Evolutionary conservation across 1,140 invertebrate species (phyloP), one percentile per base, ranked within the genome.

Genomic region (Musca domestica): DNA sequence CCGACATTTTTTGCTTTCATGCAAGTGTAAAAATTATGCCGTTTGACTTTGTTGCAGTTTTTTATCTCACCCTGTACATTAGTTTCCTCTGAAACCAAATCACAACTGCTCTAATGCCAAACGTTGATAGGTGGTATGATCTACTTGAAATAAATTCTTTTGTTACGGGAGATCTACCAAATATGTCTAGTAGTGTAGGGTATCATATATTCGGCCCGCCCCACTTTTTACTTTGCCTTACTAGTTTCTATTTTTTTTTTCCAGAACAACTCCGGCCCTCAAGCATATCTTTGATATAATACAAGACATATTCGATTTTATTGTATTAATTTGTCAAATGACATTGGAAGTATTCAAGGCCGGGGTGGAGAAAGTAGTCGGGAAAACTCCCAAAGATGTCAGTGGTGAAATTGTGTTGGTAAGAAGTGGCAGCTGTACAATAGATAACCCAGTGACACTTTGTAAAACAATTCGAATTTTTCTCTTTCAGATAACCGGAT

Each of bases 401-500:
- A 83, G 82, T 9, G 87, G 86, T 3, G 89, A 91, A 74, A 86
- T 88, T 41, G 84, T 90, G 51, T 73, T 91, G 78, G 88, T 91
- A 83, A 82, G 82, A 77, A 47, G 15, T n/a, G 51, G 46, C 46
- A 51, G 17, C 12, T 67, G 47, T 67, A 56, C 49, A 27, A 30
- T 41, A n/a, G n/a, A 2, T 41, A 41, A 41, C 10, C 34, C n/a
- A n/a, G n/a, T 41, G 5, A 5, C 5, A 41, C 4, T 2, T 9
- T 68, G 49, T 27, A 22, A 67, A n/a, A n/a, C n/a, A n/a, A n/a
- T n/a, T n/a, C n/a, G n/a, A n/a, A 19, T 41, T 51, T 20, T 51
- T 17, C 20, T 48, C 19, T 58, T 69, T 64, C 82, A 98, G 85
- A 90, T 98, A 65, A 96, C 95, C 22, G 95, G 95, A 41, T 88